phyloP scores from a whole-genome alignment of 2,797 vertebrate species.

The Schizopygopsis malacanthus region DNA sequence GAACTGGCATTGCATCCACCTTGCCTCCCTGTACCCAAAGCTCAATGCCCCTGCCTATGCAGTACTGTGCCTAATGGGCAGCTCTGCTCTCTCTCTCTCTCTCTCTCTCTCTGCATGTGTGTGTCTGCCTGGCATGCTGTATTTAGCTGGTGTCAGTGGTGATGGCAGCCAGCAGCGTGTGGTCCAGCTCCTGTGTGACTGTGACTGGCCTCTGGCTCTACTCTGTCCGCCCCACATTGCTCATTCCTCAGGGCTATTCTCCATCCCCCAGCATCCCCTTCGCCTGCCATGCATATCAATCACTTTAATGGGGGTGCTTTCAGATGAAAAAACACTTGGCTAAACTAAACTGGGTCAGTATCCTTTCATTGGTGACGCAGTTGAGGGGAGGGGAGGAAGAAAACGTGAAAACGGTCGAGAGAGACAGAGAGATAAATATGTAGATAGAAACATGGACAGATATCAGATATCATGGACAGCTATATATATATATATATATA shows the following conservation, averaged over 20 bases:
- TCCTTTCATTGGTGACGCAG: slow-evolving; percentile 30
- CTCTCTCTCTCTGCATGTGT: slow-evolving; percentile 22
- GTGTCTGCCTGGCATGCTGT: slow-evolving; percentile 39
- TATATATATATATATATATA: background rate
- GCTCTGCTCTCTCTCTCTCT: background rate
- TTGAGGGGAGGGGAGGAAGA: slow-evolving; percentile 21
- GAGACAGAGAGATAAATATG: slow-evolving; percentile 19
- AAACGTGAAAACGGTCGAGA: slow-evolving; percentile 15
- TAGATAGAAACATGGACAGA: background rate
- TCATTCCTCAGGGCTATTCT: slow-evolving; percentile 68
- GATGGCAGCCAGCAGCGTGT: slow-evolving; percentile 38
- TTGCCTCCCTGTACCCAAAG: slow-evolving; percentile 6
- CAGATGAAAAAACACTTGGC: slow-evolving; percentile 24
- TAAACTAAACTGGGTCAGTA: slow-evolving; percentile 62
- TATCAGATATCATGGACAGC: too few relatives aligned
- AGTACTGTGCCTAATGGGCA: slow-evolving; percentile 16
- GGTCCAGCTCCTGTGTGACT: slow-evolving; percentile 49
- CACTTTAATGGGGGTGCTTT: slow-evolving; percentile 62
- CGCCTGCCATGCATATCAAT: slow-evolving; percentile 59
- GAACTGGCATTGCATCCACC: slow-evolving; percentile 29
- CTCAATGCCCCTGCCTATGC: slow-evolving; percentile 13
- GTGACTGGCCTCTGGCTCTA: slow-evolving; percentile 62
- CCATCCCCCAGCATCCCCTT: slow-evolving; percentile 67
- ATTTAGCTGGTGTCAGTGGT: slow-evolving; percentile 40
- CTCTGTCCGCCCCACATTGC: slow-evolving; percentile 62